Evolutionary conservation across 2,113 vertebrate genomes (phyloP).

Genomic region (Hylia prasina): DNA sequence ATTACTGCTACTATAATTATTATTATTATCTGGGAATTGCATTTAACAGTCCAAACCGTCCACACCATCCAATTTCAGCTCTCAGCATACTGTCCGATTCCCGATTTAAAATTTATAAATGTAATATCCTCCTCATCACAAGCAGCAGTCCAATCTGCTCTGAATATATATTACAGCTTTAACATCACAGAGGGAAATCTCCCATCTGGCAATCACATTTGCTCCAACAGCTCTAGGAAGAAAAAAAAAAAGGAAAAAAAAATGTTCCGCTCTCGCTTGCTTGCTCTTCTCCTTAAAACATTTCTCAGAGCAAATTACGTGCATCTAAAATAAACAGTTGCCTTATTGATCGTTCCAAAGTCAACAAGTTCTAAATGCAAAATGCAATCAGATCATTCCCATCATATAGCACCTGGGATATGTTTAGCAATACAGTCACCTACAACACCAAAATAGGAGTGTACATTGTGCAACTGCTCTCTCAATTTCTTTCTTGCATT

Average conservation of each 20-base stretch:
- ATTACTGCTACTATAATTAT: slow-evolving; percentile 65
- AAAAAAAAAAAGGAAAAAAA: neutral
- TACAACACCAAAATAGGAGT: slow-evolving; percentile 62
- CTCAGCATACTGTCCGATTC: slow-evolving; percentile 78
- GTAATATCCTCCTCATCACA: slow-evolving; percentile 87
- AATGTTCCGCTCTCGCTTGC: slow-evolving; percentile 63
- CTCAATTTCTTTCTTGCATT: slow-evolving; percentile 55
- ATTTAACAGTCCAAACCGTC: slow-evolving; percentile 70
- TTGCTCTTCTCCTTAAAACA: slow-evolving; percentile 75
- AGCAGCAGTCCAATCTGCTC: slow-evolving; percentile 87
- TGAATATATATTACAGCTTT: slow-evolving; percentile 93
- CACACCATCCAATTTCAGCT: slow-evolving; percentile 79
- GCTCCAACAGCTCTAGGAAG: slow-evolving; percentile 77
- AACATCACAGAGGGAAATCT: slow-evolving; percentile 88
- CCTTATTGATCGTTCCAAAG: slow-evolving; percentile 79
- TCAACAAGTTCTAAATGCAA: slow-evolving; percentile 83
- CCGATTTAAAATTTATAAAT: slow-evolving; percentile 90
- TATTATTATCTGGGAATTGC: slow-evolving; percentile 66
- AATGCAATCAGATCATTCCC: slow-evolving; percentile 71
- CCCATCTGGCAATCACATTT: slow-evolving; percentile 87
- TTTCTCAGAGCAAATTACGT: slow-evolving; percentile 84
- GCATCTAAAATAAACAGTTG: slow-evolving; percentile 83
- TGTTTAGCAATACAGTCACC: slow-evolving; percentile 67
- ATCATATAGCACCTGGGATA: slow-evolving; percentile 43
- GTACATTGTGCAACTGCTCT: slow-evolving; percentile 33